Conservation (phyloP, 1,140 invertebrate genomes). For the Thereuonema tuberculata region DNA sequence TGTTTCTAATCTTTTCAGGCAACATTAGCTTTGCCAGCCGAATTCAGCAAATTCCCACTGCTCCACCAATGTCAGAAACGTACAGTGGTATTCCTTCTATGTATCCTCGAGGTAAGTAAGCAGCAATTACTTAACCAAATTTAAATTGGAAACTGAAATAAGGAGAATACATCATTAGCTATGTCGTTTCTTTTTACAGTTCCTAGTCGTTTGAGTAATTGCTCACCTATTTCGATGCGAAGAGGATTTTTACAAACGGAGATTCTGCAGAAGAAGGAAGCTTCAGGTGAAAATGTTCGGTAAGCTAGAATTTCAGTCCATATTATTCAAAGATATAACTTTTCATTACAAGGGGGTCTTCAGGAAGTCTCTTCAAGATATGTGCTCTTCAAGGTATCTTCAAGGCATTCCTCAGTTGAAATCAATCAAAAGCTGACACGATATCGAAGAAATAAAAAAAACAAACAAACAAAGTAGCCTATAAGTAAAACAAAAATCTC, state of each 20-base stretch:
- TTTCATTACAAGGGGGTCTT: too few relatives aligned
- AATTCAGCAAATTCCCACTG: conserved; percentile 1
- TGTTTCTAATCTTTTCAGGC: not conserved
- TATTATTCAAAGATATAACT: too few relatives aligned
- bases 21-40: not conserved
- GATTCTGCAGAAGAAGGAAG: not conserved
- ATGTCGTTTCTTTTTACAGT: not conserved
- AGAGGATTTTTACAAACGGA: not conserved
- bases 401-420: too few relatives aligned
- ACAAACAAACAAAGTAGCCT: too few relatives aligned
- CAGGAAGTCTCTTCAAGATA: too few relatives aligned
- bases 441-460: too few relatives aligned
- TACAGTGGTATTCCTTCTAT: not conserved
- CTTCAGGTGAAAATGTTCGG: not conserved
- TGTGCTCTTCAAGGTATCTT: too few relatives aligned
- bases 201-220: not conserved
- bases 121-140: not conserved
- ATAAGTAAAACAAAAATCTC: too few relatives aligned
- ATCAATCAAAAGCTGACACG: too few relatives aligned
- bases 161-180: not conserved
- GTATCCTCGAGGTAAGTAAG: not conserved
- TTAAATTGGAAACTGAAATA: not conserved
- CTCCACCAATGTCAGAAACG: not conserved
- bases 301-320: not conserved
- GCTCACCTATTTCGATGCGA: not conserved